A percentile compares a stretch with the other conserved stretches of the same genome.
These are phyloP conservation scores for Acleris holmiana DNA, from an alignment of 2,888 invertebrate genomes.

Conservation along the genomic window DNA sequence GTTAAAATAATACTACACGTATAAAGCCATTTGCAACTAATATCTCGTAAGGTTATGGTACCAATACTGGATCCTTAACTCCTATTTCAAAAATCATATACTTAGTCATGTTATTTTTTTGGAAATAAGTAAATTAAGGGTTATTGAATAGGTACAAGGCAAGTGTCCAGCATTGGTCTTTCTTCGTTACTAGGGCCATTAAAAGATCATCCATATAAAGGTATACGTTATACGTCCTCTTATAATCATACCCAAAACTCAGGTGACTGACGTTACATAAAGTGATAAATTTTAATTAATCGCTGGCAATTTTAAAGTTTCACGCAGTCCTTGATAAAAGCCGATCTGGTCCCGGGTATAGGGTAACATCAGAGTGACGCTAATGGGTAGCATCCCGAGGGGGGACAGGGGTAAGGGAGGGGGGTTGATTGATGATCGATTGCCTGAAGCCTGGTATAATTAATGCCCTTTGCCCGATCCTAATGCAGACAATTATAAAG, in stretches of 20 bases:
- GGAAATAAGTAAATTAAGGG: no score
- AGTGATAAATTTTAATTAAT: conserved; percentile 25
- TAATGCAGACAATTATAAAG: conserved; percentile 55
- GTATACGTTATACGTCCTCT: background rate
- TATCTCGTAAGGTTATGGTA: no score
- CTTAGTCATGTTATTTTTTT: no score
- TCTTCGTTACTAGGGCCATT: no score
- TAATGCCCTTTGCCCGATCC: conserved; percentile 63
- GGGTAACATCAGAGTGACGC: conserved; percentile 58
- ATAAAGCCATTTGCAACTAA: no score
- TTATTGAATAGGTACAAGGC: no score
- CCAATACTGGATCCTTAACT: no score
- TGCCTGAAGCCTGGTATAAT: conserved; percentile 62
- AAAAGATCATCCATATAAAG: background rate
- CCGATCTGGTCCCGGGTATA: conserved; percentile 41
- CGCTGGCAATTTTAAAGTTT: conserved; percentile 29
- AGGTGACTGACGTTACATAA: conserved; percentile 16
- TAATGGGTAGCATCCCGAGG: conserved; percentile 55
- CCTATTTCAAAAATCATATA: no score
- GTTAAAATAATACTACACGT: background rate
- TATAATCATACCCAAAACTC: background rate
- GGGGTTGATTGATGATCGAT: conserved; percentile 69
- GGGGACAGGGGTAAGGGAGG: conserved; percentile 41
- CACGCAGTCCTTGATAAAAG: conserved; percentile 24
- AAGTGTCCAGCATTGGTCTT: no score